Percentiles rank a stretch among this genome's conserved stretches.
phyloP scores from a whole-genome alignment of 2,113 vertebrate genomes.

The Neotoma lepida region DNA sequence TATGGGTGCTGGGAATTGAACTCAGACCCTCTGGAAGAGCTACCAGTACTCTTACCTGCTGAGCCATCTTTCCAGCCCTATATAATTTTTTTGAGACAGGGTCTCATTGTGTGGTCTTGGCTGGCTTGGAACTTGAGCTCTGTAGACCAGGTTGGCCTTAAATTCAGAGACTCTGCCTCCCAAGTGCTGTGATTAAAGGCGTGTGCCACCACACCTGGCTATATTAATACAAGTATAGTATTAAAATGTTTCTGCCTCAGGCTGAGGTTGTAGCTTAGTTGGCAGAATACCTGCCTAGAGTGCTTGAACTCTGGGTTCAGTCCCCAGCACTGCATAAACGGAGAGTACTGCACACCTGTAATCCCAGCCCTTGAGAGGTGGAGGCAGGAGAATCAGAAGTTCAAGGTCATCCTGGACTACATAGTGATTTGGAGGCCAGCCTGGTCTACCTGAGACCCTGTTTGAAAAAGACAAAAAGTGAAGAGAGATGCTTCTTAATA shows the following conservation, averaged over 20 bases:
- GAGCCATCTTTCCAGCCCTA: too few relatives aligned
- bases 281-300: not conserved
- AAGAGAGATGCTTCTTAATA: not conserved
- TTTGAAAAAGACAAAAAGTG: not conserved
- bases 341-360: not conserved
- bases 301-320: not conserved
- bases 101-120: not conserved
- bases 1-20: too few relatives aligned
- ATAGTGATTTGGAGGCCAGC: not conserved
- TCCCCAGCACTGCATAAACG: not conserved
- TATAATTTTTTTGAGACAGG: not conserved
- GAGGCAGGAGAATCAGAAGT: not conserved
- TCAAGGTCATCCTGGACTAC: not conserved
- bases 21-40: too few relatives aligned
- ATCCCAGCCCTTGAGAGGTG: not conserved
- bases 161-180: not conserved
- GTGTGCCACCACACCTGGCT: not conserved
- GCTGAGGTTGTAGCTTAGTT: not conserved
- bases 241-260: not conserved
- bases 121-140: not conserved
- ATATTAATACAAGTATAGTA: not conserved
- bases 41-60: too few relatives aligned
- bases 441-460: not conserved
- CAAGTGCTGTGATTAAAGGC: not conserved
- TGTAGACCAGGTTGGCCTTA: not conserved